A percentile compares a stretch with the other conserved stretches of the same genome.
Evolutionary conservation across 23 tunicate genomes (phyloP).

Genomic region (Phallusia fumigata): DNA sequence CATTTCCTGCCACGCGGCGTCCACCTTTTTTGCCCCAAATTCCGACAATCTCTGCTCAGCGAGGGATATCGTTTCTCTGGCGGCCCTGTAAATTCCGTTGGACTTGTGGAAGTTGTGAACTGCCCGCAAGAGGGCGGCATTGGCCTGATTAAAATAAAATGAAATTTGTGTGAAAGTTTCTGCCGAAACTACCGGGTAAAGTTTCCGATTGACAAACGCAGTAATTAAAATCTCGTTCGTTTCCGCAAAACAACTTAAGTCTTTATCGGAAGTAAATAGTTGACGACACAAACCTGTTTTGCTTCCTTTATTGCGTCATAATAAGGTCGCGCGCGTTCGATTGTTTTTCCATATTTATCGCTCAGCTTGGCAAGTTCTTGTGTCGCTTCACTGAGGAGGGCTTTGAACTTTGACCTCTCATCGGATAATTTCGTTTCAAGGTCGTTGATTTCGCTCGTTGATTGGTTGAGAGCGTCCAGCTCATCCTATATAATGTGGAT

Average conservation of each 20-base stretch:
- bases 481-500: conserved; percentile 68
- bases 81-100: conserved; percentile 89
- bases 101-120: conserved; percentile 81
- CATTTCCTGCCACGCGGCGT: conserved; percentile 93
- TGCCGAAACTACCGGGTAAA: too few species aligned
- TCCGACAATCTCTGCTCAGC: conserved; percentile 67
- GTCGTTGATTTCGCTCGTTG: conserved; percentile 77
- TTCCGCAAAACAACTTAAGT: not conserved
- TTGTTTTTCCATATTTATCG: conserved; percentile 60
- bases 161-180: not conserved
- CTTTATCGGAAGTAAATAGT: not conserved
- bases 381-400: conserved; percentile 55
- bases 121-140: conserved; percentile 66
- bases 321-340: conserved; percentile 74
- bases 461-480: conserved; percentile 70
- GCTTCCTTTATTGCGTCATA: conserved; percentile 74
- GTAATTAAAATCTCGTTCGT: not conserved
- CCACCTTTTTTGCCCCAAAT: conserved; percentile 54
- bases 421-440: conserved; percentile 72
- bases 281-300: conserved; percentile 46
- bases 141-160: conserved; percentile 41
- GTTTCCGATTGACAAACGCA: not conserved
- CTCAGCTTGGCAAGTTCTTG: conserved; percentile 41
- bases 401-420: conserved; percentile 57
- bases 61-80: conserved; percentile 84